Percentiles rank a stretch among this genome's conserved stretches.
These are phyloP conservation scores for Egretta garzetta DNA, from an alignment of 2,113 vertebrate species.

Conservation along the genomic window DNA sequence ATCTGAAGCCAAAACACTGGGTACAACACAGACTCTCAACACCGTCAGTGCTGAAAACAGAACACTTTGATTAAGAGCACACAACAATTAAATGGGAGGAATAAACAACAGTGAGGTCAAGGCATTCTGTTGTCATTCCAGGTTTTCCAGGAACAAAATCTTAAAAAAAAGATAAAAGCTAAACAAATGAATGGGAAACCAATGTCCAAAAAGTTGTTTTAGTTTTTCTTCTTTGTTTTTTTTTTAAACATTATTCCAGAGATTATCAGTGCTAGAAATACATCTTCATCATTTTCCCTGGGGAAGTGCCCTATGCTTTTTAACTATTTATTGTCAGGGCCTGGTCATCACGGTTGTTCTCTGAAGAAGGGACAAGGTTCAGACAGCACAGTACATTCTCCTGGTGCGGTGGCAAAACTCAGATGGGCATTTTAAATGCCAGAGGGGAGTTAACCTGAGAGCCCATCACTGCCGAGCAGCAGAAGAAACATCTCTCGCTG, in stretches of 20 bases:
- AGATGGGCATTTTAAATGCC: constrained; percentile 35
- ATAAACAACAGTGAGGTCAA: neutral
- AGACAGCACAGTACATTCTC: neutral
- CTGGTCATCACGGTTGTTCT: rapidly evolving
- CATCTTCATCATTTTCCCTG: neutral
- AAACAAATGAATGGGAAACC: neutral
- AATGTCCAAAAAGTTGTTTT: neutral
- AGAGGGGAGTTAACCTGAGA: neutral
- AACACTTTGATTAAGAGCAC: neutral
- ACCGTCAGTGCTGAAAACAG: neutral
- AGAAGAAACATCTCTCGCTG: neutral
- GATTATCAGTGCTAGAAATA: neutral
- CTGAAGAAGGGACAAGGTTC: constrained; percentile 3
- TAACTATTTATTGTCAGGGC: neutral
- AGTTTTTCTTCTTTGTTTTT: too few species aligned
- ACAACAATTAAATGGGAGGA: neutral
- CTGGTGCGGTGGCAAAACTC: neutral
- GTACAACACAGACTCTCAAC: neutral
- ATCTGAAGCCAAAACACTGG: neutral
- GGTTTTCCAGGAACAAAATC: neutral
- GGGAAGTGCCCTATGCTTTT: neutral
- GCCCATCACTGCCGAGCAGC: neutral
- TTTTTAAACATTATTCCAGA: neutral
- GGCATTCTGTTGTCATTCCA: neutral
- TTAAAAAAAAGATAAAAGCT: neutral